phyloP scores from a whole-genome alignment of 1,140 invertebrate species.

The Drosophila serrata region DNA sequence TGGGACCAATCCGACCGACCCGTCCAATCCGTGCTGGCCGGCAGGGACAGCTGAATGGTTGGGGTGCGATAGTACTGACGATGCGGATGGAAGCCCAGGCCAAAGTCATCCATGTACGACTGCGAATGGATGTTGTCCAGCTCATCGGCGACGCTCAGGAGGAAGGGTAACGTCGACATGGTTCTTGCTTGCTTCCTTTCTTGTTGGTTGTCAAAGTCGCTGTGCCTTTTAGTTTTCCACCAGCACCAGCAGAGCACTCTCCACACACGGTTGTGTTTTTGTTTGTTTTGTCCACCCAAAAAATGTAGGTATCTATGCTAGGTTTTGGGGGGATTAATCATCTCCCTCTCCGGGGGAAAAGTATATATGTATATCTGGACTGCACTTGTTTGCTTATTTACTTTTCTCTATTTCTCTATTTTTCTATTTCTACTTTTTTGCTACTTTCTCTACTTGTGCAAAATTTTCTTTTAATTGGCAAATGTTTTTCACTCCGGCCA shows the following conservation, averaged over 20 bases:
- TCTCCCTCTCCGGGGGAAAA: conserved; percentile 13
- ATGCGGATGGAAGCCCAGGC: conserved; percentile 83
- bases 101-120: conserved; percentile 83
- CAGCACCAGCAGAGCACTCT: conserved; percentile 6
- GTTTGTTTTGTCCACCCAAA: conserved; percentile 30
- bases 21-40: conserved; percentile 81
- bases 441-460: conserved; percentile 24
- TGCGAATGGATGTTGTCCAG: conserved; percentile 83
- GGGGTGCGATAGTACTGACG: conserved; percentile 81
- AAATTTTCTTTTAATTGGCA: conserved; percentile 24
- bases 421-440: conserved; percentile 42
- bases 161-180: conserved; percentile 83
- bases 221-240: conserved; percentile 62
- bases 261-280: neutral
- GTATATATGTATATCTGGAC: too few species aligned
- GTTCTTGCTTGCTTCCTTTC: conserved; percentile 23
- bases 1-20: conserved; percentile 37
- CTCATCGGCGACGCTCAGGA: conserved; percentile 83
- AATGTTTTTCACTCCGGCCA: conserved; percentile 52
- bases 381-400: conserved; percentile 50
- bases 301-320: conserved; percentile 69
- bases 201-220: conserved; percentile 9
- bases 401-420: conserved; percentile 43
- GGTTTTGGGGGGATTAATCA: conserved; percentile 33
- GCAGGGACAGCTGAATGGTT: conserved; percentile 80